A percentile compares a stretch with the other conserved stretches of the same genome.
Evolutionary conservation across 1,140 invertebrate species (phyloP).

Genomic region (Drosophila miranda): DNA sequence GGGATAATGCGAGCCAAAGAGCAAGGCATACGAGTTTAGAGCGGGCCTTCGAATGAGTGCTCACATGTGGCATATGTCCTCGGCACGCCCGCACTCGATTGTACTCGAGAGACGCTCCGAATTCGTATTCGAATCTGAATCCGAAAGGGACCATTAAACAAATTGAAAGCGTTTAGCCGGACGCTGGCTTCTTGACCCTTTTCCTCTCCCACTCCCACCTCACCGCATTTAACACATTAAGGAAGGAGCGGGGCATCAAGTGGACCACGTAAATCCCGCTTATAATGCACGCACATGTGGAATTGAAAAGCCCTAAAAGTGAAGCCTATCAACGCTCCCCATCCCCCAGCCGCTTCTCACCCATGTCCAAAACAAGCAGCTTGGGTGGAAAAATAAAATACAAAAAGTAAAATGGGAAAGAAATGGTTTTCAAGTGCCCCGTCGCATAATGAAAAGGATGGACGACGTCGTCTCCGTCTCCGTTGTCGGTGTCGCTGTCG

Average conservation of each 20-base stretch:
- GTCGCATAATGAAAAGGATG: constrained; percentile 75
- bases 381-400: constrained; percentile 45
- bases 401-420: constrained; percentile 54
- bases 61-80: constrained; percentile 55
- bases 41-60: neutral
- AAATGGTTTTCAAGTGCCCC: constrained; percentile 72
- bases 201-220: neutral
- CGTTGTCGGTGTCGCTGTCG: constrained; percentile 22
- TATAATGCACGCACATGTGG: constrained; percentile 76
- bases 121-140: constrained; percentile 19
- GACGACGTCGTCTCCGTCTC: constrained; percentile 35
- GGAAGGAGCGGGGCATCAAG: constrained; percentile 57
- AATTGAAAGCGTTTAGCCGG: constrained; percentile 77
- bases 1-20: constrained; percentile 54
- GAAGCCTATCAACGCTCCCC: constrained; percentile 48
- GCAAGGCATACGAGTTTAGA: constrained; percentile 14
- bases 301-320: constrained; percentile 32
- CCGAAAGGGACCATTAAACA: constrained; percentile 70
- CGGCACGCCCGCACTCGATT: constrained; percentile 62
- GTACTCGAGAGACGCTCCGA: constrained; percentile 34
- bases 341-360: constrained; percentile 3
- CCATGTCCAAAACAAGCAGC: constrained; percentile 39
- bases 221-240: constrained; percentile 70
- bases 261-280: constrained; percentile 72
- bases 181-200: constrained; percentile 71